Conservation (phyloP, 2,113 vertebrate genomes). For the Desmodus rotundus region DNA sequence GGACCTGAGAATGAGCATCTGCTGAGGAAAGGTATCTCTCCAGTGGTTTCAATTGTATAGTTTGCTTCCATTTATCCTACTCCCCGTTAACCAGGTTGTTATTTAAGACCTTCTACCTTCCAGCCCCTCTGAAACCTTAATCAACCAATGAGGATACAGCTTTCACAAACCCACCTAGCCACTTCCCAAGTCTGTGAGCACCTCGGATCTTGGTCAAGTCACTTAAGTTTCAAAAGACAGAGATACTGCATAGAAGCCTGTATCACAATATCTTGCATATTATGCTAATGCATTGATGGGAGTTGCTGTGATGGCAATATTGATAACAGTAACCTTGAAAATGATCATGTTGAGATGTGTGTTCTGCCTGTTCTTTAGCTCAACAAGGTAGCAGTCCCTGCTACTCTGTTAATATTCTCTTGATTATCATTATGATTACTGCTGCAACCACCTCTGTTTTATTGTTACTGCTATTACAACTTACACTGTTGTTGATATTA, state of each 20-base stretch:
- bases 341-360: not conserved
- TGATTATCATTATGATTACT: no score
- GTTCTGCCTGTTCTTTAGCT: not conserved
- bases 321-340: not conserved
- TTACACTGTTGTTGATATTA: rapidly evolving
- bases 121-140: not conserved
- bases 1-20: no score
- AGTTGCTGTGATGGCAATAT: not conserved
- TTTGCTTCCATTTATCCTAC: not conserved
- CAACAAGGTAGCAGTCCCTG: not conserved
- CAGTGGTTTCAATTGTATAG: rapidly evolving
- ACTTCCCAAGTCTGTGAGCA: not conserved
- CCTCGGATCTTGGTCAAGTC: not conserved
- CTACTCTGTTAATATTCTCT: not conserved
- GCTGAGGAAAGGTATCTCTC: rapidly evolving
- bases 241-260: not conserved
- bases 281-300: not conserved
- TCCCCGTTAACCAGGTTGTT: not conserved
- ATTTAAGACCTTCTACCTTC: not conserved
- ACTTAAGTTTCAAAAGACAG: not conserved
- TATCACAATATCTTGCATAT: not conserved
- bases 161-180: not conserved
- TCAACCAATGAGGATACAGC: not conserved
- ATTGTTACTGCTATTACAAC: not conserved
- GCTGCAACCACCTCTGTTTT: rapidly evolving